phyloP scores from a whole-genome alignment of 1,140 invertebrate genomes.

The Bombus turneri region DNA sequence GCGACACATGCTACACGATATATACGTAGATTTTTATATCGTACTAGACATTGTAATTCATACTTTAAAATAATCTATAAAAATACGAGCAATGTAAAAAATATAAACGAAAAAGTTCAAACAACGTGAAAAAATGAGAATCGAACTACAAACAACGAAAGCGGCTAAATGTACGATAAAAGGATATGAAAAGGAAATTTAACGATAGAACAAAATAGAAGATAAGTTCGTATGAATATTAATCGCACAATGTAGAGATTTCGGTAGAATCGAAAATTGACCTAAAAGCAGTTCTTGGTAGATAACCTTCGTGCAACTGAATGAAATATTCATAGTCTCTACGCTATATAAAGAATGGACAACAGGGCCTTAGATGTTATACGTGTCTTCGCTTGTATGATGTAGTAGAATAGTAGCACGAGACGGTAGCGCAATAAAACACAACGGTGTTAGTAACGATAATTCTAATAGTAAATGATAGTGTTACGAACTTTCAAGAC shows the following conservation, averaged over 20 bases:
- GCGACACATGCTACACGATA: neutral
- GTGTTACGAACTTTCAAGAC: neutral
- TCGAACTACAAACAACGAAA: neutral
- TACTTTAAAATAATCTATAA: neutral
- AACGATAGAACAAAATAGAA: no score
- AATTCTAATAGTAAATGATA: neutral
- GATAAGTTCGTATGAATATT: no score
- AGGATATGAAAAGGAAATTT: neutral
- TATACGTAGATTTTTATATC: neutral
- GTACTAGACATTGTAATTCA: neutral
- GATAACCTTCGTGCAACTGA: neutral
- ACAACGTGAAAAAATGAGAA: neutral
- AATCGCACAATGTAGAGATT: neutral
- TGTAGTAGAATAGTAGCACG: neutral
- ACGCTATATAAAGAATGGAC: neutral
- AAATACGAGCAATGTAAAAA: neutral
- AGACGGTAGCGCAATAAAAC: constrained; percentile 20
- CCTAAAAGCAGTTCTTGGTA: neutral
- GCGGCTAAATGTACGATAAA: neutral
- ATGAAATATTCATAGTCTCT: neutral
- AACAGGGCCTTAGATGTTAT: neutral
- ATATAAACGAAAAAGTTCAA: neutral
- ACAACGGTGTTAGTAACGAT: neutral
- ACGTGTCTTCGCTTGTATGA: neutral
- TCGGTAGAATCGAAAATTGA: neutral